Percentiles rank a stretch among this genome's conserved stretches.
Conservation (phyloP, 2,888 invertebrate species). For the Odontocolon sp. region DNA sequence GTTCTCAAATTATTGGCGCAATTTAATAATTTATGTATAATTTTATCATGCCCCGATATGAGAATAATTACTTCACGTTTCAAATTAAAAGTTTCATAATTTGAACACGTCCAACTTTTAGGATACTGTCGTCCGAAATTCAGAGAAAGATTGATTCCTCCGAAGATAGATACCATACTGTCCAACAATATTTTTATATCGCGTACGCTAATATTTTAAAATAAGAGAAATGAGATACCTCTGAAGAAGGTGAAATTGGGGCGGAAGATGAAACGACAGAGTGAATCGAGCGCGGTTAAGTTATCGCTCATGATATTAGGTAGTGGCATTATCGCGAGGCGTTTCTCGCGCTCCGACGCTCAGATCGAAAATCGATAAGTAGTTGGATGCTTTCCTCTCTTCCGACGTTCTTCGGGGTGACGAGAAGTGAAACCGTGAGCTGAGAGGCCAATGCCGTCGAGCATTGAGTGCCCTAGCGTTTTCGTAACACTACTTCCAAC, state of each 20-base stretch:
- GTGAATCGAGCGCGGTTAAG: slow-evolving; percentile 68
- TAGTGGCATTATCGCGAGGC: slow-evolving; percentile 68
- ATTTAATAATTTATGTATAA: no score
- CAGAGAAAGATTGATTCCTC: no score
- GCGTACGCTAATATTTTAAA: no score
- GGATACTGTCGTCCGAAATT: no score
- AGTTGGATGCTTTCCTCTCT: slow-evolving; percentile 30
- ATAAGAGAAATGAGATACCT: neutral
- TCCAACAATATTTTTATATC: no score
- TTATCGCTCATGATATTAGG: slow-evolving; percentile 73
- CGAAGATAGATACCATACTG: no score
- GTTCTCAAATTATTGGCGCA: no score
- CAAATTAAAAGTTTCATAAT: no score
- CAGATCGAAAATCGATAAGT: slow-evolving; percentile 68
- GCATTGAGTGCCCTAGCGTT: slow-evolving; percentile 31
- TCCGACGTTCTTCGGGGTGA: neutral
- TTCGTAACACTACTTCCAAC: slow-evolving; percentile 1
- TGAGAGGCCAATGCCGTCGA: slow-evolving; percentile 21
- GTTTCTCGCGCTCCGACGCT: slow-evolving; percentile 67
- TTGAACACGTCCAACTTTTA: no score
- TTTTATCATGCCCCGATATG: no score
- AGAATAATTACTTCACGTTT: no score
- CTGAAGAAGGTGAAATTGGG: neutral
- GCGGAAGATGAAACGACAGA: slow-evolving; percentile 32
- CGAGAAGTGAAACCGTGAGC: slow-evolving; percentile 11